These are phyloP conservation scores for Augochlorella aurata DNA, from an alignment of 2,888 invertebrate genomes.

Conservation along the genomic window DNA sequence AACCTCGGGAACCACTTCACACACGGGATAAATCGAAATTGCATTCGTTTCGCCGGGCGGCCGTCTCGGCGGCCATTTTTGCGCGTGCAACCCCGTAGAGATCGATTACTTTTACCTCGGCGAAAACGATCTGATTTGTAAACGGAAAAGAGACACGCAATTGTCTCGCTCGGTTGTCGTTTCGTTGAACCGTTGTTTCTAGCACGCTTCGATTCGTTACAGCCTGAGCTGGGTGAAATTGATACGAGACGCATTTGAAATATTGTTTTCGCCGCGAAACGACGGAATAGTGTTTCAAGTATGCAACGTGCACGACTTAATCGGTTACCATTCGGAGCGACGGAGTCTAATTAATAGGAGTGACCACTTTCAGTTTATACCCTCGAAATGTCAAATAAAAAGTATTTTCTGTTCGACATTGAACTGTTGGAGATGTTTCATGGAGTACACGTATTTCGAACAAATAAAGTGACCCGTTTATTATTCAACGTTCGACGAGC, in stretches of 20 bases:
- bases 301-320: neutral
- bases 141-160: neutral
- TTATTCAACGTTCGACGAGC: neutral
- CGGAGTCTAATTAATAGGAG: neutral
- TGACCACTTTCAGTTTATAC: neutral
- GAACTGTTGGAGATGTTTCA: neutral
- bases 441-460: neutral
- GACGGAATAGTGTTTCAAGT: neutral
- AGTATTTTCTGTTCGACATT: constrained; percentile 9
- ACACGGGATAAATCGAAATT: neutral
- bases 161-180: neutral
- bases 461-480: neutral
- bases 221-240: constrained; percentile 21
- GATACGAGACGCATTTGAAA: neutral
- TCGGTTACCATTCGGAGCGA: neutral
- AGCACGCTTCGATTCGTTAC: constrained; percentile 22
- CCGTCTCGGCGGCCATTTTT: neutral
- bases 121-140: neutral
- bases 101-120: neutral
- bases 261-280: neutral
- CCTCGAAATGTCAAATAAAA: constrained; percentile 5
- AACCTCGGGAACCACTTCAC: neutral
- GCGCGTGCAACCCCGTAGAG: neutral
- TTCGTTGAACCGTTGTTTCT: neutral
- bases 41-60: neutral